Evolutionary conservation across 1,140 invertebrate species (phyloP).

Genomic region (Drosophila bocqueti): DNA sequence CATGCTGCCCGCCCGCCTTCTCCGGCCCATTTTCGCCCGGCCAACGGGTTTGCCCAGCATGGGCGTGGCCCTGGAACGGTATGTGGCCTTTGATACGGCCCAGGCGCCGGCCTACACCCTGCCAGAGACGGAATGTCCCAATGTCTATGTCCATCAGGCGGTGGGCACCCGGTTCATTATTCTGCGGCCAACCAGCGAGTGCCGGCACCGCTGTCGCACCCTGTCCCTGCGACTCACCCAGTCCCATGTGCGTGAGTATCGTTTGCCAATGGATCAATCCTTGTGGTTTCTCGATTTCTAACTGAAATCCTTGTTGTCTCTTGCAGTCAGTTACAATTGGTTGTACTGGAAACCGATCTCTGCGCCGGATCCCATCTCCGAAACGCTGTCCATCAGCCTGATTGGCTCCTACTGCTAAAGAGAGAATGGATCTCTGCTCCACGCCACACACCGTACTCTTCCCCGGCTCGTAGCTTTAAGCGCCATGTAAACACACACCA

Average conservation of each 20-base stretch:
- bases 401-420: conserved; percentile 89
- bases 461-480: conserved; percentile 34
- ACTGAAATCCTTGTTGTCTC: no score
- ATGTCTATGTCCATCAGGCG: conserved; percentile 89
- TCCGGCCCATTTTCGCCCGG: conserved; percentile 88
- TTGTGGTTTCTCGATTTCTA: neutral
- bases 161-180: conserved; percentile 88
- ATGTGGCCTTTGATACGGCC: conserved; percentile 89
- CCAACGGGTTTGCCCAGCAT: conserved; percentile 85
- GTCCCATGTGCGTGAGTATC: conserved; percentile 88
- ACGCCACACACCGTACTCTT: conserved; percentile 2
- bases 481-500: conserved; percentile 17
- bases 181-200: conserved; percentile 89
- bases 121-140: conserved; percentile 90
- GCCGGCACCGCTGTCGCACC: conserved; percentile 87
- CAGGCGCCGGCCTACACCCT: conserved; percentile 87
- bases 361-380: conserved; percentile 86
- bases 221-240: conserved; percentile 88
- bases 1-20: conserved; percentile 87
- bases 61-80: conserved; percentile 89
- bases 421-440: neutral
- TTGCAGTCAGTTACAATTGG: conserved; percentile 91
- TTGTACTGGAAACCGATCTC: conserved; percentile 91
- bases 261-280: neutral
- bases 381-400: conserved; percentile 88